Evolutionary conservation across 2,888 invertebrate species (phyloP).

Genomic region (Noctua fimbriata): DNA sequence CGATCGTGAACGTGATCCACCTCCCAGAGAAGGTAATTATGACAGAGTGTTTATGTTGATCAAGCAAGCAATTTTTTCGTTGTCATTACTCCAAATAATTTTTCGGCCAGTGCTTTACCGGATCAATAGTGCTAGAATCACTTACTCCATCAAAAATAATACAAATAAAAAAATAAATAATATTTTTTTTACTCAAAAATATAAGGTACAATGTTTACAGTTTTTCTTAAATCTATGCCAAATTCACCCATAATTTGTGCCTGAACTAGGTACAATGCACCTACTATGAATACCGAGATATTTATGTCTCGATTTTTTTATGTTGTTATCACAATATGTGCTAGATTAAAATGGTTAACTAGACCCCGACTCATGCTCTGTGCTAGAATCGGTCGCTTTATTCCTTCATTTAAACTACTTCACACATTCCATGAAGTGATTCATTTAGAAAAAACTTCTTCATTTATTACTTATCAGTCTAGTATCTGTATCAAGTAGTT

Average conservation of each 20-base stretch:
- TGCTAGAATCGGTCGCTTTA: constrained; percentile 68
- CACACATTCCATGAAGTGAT: constrained; percentile 1
- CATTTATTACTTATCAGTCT: constrained; percentile 3
- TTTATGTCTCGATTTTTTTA: constrained; percentile 66
- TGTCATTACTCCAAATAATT: neutral
- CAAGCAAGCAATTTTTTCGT: neutral
- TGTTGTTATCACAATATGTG: constrained; percentile 49
- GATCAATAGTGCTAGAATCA: neutral
- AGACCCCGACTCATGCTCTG: constrained; percentile 65
- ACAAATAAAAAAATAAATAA: too few species aligned
- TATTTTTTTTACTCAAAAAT: too few species aligned
- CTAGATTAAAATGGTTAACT: constrained; percentile 62
- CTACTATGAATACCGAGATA: constrained; percentile 71
- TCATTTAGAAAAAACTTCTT: constrained; percentile 2
- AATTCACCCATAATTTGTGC: too few species aligned
- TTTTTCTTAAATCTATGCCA: too few species aligned
- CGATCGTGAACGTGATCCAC: constrained; percentile 80
- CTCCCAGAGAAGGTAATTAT: constrained; percentile 84
- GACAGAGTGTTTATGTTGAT: neutral
- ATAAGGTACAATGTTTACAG: too few species aligned
- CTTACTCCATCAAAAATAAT: neutral
- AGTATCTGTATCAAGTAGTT: constrained; percentile 11
- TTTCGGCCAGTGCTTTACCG: neutral
- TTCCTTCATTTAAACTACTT: constrained; percentile 53
- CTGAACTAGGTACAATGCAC: constrained; percentile 68